Percentiles rank a stretch among this genome's conserved stretches.
phyloP scores from a whole-genome alignment of 2,888 invertebrate species.

The Nasonovia ribisnigri region DNA sequence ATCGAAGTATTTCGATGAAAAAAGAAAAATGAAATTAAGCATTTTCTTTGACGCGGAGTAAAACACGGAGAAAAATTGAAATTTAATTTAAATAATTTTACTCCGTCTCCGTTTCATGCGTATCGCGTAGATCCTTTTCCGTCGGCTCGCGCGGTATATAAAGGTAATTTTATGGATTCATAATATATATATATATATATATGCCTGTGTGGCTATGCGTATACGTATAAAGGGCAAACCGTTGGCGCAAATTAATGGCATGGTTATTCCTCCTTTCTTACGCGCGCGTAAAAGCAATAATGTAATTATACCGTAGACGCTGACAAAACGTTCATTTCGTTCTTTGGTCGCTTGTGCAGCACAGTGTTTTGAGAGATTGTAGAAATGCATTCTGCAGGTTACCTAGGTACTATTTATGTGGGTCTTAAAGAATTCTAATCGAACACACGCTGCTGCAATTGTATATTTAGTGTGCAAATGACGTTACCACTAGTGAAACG shows the following conservation, averaged over 20 bases:
- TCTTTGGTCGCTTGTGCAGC: not conserved
- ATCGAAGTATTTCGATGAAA: slow-evolving; percentile 14
- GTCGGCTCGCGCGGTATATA: not conserved
- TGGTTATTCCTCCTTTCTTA: not conserved
- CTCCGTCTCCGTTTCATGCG: not conserved
- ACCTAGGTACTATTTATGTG: no score
- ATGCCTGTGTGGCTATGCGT: no score
- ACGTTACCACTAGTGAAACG: not conserved
- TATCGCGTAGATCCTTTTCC: not conserved
- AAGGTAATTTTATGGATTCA: slow-evolving; percentile 8
- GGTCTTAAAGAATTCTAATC: not conserved
- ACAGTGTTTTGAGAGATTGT: not conserved
- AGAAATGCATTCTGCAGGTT: not conserved
- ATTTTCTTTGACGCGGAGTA: slow-evolving; percentile 40
- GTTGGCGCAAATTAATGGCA: not conserved
- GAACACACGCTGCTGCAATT: not conserved
- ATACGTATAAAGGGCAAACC: not conserved
- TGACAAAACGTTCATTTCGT: not conserved
- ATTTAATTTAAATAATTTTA: slow-evolving; percentile 55
- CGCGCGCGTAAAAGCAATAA: not conserved
- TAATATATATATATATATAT: not conserved
- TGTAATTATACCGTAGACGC: not conserved
- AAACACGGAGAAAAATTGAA: slow-evolving; percentile 34
- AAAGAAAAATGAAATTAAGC: slow-evolving; percentile 37
- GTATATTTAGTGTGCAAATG: no score